phyloP scores from a whole-genome alignment of 2,797 vertebrate species.

The Neoniphon sammara region DNA sequence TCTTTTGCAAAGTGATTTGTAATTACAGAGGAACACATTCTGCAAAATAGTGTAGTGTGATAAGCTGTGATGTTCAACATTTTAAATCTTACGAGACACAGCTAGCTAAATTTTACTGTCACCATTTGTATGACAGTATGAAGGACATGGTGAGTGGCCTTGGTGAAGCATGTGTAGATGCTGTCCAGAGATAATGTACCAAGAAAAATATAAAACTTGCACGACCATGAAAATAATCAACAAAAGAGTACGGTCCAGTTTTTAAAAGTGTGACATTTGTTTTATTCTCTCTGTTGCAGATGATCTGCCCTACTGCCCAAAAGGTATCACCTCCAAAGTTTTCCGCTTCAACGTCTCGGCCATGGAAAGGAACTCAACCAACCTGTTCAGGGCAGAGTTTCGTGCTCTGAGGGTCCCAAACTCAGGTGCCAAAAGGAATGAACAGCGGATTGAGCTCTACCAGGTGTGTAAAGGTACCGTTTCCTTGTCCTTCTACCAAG shows the following conservation, averaged over 20 bases:
- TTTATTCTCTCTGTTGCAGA: slow-evolving; percentile 80
- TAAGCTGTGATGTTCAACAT: no score
- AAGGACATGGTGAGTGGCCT: background rate
- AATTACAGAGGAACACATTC: no score
- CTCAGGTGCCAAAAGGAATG: slow-evolving; percentile 86
- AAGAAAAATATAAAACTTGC: no score
- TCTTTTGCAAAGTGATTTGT: no score
- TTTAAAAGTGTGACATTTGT: slow-evolving; percentile 17
- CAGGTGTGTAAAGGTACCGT: slow-evolving; percentile 87
- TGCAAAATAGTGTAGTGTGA: no score
- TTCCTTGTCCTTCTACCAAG: slow-evolving; percentile 62
- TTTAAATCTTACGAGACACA: no score
- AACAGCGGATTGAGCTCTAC: slow-evolving; percentile 95
- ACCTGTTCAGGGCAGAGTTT: slow-evolving; percentile 94
- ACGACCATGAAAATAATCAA: no score
- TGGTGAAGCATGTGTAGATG: background rate
- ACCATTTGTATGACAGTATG: background rate
- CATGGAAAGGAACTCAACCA: slow-evolving; percentile 93
- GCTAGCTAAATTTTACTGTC: no score
- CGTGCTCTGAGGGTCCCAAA: slow-evolving; percentile 90
- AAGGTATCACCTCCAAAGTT: slow-evolving; percentile 90
- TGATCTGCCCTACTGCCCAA: slow-evolving; percentile 89
- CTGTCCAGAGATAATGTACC: background rate
- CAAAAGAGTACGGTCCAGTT: background rate
- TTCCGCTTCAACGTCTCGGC: slow-evolving; percentile 93